Evolutionary conservation across 1,140 invertebrate species (phyloP).

Genomic region (Anoplophora glabripennis): DNA sequence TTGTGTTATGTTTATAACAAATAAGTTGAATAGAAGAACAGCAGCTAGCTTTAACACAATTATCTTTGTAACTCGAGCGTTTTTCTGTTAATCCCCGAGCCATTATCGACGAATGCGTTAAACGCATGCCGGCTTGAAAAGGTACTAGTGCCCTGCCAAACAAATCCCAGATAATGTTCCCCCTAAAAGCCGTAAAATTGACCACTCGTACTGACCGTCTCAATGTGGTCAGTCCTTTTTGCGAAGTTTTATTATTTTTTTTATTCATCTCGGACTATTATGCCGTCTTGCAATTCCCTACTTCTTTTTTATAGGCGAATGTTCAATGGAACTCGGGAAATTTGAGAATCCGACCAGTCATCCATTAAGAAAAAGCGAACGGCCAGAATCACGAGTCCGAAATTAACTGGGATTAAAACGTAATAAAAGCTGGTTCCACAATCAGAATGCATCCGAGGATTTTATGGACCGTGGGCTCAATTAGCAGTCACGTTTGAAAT

Average conservation of each 20-base stretch:
- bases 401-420: conserved; percentile 21
- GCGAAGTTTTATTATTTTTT: conserved; percentile 3
- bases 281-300: conserved; percentile 2
- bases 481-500: conserved; percentile 13
- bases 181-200: background rate
- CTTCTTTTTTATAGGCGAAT: conserved; percentile 13
- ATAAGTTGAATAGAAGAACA: no score
- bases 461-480: conserved; percentile 13
- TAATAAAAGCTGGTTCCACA: conserved; percentile 11
- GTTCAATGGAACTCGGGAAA: conserved; percentile 7
- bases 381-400: conserved; percentile 12
- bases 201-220: background rate
- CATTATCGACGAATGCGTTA: background rate
- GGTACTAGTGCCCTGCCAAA: background rate
- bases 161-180: background rate
- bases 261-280: background rate
- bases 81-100: background rate
- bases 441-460: background rate
- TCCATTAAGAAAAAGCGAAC: conserved; percentile 13
- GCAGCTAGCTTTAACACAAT: conserved; percentile 7
- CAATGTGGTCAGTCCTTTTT: conserved; percentile 1
- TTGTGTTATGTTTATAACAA: no score
- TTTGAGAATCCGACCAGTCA: conserved; percentile 17
- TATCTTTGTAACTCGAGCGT: conserved; percentile 7
- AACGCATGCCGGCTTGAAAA: conserved; percentile 3